Percentiles rank a stretch among this genome's conserved stretches.
phyloP scores from a whole-genome alignment of 1,140 invertebrate species.

The Bilobella aurantiaca region DNA sequence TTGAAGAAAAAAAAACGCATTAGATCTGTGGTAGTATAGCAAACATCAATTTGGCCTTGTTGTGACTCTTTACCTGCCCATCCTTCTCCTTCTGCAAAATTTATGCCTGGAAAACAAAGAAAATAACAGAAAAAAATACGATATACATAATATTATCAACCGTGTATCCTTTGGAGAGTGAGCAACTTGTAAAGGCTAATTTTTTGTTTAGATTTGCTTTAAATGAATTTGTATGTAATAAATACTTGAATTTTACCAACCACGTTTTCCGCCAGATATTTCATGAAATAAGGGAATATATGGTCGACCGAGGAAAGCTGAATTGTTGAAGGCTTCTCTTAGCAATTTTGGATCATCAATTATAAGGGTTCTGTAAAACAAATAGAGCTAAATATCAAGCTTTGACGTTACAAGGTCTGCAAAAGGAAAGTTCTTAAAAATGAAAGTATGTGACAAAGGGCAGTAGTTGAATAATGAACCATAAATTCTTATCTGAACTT shows the following conservation, averaged over 20 bases:
- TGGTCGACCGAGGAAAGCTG: neutral
- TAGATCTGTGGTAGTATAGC: too few species aligned
- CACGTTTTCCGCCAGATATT: neutral
- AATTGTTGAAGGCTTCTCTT: neutral
- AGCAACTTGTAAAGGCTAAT: neutral
- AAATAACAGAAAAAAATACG: too few species aligned
- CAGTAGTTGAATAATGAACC: too few species aligned
- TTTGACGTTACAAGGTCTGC: neutral
- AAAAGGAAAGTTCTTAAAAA: too few species aligned
- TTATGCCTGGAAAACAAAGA: too few species aligned
- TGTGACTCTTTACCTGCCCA: neutral
- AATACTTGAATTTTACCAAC: neutral
- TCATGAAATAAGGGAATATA: neutral
- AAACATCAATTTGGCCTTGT: neutral
- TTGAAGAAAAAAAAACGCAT: too few species aligned
- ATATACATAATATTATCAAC: too few species aligned
- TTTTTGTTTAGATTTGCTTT: neutral
- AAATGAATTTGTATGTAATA: too few species aligned
- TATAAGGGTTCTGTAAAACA: neutral
- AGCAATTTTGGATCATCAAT: neutral
- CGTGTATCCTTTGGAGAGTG: neutral
- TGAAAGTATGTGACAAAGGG: too few species aligned
- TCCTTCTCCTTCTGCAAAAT: neutral
- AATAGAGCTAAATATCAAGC: neutral
- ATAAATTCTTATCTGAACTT: too few species aligned